Base-by-base conservation (phyloP, 2,797 vertebrate species). In the Anguilla obscura region DNA sequence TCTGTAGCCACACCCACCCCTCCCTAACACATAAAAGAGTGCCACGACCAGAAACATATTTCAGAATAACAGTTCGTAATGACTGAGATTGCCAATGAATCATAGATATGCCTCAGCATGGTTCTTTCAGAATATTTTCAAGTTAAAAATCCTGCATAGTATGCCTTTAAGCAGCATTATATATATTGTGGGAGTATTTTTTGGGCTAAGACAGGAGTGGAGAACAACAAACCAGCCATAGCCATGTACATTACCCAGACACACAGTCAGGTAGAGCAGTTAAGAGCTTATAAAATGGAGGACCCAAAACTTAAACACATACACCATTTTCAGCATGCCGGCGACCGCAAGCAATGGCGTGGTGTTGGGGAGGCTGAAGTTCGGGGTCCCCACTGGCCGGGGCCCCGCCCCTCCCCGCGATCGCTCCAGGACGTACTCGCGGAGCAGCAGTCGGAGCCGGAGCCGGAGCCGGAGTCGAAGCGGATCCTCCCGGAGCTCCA, bases 401-500 rank as follows among this genome's bases (percentile, higher is more conserved):
- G 94, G 90, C 90, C 95, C 94, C 16, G n/a, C 79, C 52, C 93
- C 93, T 0, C 87, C 90, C 24, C 93, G 93, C 83, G 93, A 90
- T 0, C 95, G 94, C 0, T 94, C 92, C 87, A 95, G 94, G 88
- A 94, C 93, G 12, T 92, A 86, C 8, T 96, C 97, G 0, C 95
- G 92, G 76, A 96, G 92, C 94, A 97, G 96, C 40, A 88, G 87
- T 92, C 93, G 94, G 0, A 96, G 94, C 12, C 95, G 92, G 74
- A 96, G 92, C 94, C 97, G 96, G 16, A 87, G 86, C 92, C 93
- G 94, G 0, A 96, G 94, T 90, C 93, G 96, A 52, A 95, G 93
- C 90, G 89, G 92, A 63, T 98, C 97, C 54, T 97, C 96, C 0
- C 94, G 88, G 1, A 95, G 95, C 86, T 98, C 96, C 91, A 95